These are phyloP conservation scores for Ancistrus triradiatus DNA, from an alignment of 2,113 vertebrate genomes.

Conservation along the genomic window DNA sequence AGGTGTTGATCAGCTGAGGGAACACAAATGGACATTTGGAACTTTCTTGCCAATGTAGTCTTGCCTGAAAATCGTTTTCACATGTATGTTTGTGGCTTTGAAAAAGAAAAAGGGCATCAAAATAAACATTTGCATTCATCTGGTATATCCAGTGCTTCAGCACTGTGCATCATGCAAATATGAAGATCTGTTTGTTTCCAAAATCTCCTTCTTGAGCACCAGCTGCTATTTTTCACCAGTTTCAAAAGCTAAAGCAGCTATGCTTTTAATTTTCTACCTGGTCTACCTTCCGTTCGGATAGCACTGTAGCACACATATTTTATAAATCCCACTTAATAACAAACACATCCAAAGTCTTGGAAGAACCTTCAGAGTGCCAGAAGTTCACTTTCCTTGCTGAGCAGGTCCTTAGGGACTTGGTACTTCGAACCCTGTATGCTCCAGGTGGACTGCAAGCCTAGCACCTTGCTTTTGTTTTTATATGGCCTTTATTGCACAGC, in stretches of 20 bases:
- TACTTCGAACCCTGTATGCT: conserved; percentile 66
- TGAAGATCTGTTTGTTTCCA: too few species aligned
- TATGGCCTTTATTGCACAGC: conserved; percentile 66
- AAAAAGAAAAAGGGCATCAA: too few species aligned
- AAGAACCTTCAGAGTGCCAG: conserved; percentile 3
- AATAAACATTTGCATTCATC: too few species aligned
- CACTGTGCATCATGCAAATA: too few species aligned
- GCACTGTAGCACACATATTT: background rate
- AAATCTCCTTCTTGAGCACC: conserved; percentile 1
- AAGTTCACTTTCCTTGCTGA: conserved; percentile 25
- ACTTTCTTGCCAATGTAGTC: too few species aligned
- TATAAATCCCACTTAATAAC: conserved; percentile 7
- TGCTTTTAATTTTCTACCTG: background rate
- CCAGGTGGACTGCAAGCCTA: conserved; percentile 62
- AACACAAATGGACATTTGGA: too few species aligned
- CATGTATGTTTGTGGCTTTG: too few species aligned
- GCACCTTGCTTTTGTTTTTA: conserved; percentile 63
- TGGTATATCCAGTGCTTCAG: too few species aligned
- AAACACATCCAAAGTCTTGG: background rate
- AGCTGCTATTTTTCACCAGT: conserved; percentile 12
- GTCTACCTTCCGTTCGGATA: background rate
- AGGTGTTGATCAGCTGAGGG: too few species aligned
- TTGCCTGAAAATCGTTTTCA: too few species aligned
- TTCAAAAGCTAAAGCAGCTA: background rate
- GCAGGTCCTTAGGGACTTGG: conserved; percentile 50